Conservation (phyloP, 2,888 invertebrate genomes). For the Anorthoa munda region DNA sequence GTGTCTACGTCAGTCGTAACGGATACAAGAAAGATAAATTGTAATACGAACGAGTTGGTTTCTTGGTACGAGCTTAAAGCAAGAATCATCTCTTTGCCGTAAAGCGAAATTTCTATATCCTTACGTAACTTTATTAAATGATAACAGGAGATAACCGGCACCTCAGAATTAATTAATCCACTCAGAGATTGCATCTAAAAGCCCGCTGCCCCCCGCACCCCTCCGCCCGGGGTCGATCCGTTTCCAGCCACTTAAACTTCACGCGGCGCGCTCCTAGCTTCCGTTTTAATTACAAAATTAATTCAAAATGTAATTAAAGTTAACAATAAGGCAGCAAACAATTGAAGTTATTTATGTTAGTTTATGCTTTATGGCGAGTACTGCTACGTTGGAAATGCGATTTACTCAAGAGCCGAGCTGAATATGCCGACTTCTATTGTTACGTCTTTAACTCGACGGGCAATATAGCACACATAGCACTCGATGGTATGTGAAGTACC, state of each 20-base stretch:
- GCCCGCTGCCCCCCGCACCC: constrained; percentile 80
- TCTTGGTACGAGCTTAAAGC: constrained; percentile 45
- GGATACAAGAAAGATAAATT: constrained; percentile 10
- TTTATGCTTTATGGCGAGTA: constrained; percentile 89
- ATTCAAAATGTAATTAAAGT: constrained; percentile 92
- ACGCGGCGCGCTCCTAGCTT: constrained; percentile 91
- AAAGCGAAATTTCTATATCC: constrained; percentile 83
- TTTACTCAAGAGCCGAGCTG: constrained; percentile 72
- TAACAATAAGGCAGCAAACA: constrained; percentile 92
- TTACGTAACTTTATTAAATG: constrained; percentile 90
- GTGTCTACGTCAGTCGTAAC: not conserved
- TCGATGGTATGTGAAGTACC: not conserved
- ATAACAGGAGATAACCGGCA: constrained; percentile 90
- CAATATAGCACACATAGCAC: constrained; percentile 32
- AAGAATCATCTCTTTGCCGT: constrained; percentile 71
- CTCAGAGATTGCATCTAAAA: constrained; percentile 91
- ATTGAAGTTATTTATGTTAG: constrained; percentile 92
- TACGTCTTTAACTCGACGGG: constrained; percentile 49
- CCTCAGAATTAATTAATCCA: constrained; percentile 91
- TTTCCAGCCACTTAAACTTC: constrained; percentile 91
- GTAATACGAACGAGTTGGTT: constrained; percentile 11
- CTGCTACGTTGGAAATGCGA: constrained; percentile 80
- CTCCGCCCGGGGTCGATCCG: constrained; percentile 85
- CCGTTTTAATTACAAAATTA: constrained; percentile 92
- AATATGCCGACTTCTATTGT: constrained; percentile 64